Evolutionary conservation across 2,888 invertebrate species (phyloP).

Genomic region (Tetropium fuscum): DNA sequence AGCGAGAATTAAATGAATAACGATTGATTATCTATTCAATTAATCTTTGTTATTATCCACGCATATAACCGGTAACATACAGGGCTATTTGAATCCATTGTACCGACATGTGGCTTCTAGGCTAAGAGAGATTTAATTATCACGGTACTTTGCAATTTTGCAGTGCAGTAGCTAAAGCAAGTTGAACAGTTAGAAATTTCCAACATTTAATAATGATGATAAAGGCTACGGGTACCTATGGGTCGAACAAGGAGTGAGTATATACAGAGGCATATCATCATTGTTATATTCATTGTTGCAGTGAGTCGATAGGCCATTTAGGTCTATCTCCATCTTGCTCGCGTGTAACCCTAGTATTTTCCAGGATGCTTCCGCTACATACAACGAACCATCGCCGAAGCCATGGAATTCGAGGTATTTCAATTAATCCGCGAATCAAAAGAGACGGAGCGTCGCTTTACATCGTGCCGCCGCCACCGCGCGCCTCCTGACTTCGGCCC

Average conservation of each 20-base stretch:
- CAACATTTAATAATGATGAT: slow-evolving; percentile 5
- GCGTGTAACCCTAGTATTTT: slow-evolving; percentile 49
- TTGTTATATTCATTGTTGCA: slow-evolving; percentile 29
- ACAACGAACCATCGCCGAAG: slow-evolving; percentile 54
- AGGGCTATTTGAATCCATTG: too few species aligned
- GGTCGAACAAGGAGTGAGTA: slow-evolving; percentile 4
- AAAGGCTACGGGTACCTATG: slow-evolving; percentile 9
- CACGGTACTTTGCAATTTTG: background rate
- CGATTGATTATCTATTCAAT: too few species aligned
- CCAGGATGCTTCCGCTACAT: slow-evolving; percentile 55
- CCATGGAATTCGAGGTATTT: slow-evolving; percentile 66
- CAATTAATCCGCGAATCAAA: slow-evolving; percentile 67
- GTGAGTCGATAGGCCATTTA: slow-evolving; percentile 32
- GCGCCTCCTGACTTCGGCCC: slow-evolving; percentile 28
- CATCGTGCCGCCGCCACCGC: slow-evolving; percentile 36
- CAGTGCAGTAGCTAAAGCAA: background rate
- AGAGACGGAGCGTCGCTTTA: slow-evolving; percentile 58
- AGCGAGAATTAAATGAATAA: too few species aligned
- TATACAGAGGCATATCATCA: slow-evolving; percentile 23
- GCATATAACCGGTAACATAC: too few species aligned
- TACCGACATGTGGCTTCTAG: too few species aligned
- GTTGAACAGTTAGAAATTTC: slow-evolving; percentile 2
- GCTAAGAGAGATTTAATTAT: background rate
- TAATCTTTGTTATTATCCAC: too few species aligned
- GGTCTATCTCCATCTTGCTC: slow-evolving; percentile 49